Conservation (phyloP, 1,140 invertebrate species). For the Bilobella aurantiaca region DNA sequence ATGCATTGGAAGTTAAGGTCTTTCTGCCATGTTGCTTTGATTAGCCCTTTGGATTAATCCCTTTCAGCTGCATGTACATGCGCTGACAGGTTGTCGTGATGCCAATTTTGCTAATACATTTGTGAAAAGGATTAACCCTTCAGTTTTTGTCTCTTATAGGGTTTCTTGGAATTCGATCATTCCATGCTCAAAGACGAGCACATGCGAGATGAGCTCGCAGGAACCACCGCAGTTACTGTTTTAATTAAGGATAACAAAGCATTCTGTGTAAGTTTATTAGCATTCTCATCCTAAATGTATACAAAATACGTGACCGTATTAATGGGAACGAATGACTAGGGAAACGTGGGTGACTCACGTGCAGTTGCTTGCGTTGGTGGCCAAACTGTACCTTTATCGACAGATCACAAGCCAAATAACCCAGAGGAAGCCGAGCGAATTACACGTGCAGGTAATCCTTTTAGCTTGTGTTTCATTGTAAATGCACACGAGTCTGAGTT, state of each 20-base stretch:
- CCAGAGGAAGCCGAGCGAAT: slow-evolving; percentile 75
- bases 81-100: too few species aligned
- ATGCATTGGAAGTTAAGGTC: too few species aligned
- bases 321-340: slow-evolving; percentile 39
- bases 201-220: slow-evolving; percentile 80
- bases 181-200: slow-evolving; percentile 79
- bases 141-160: too few species aligned
- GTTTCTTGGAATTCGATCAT: slow-evolving; percentile 82
- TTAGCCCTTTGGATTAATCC: too few species aligned
- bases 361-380: slow-evolving; percentile 69
- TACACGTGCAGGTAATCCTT: slow-evolving; percentile 50
- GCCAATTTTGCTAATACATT: too few species aligned
- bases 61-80: too few species aligned
- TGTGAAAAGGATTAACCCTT: too few species aligned
- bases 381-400: slow-evolving; percentile 58
- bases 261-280: slow-evolving; percentile 64
- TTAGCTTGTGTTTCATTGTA: background rate
- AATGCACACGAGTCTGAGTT: background rate
- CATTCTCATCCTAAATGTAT: background rate
- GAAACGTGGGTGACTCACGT: slow-evolving; percentile 93
- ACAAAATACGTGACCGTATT: background rate
- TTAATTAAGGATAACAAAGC: slow-evolving; percentile 71
- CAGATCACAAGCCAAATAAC: slow-evolving; percentile 90
- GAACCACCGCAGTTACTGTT: slow-evolving; percentile 83
- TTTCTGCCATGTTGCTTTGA: too few species aligned